These are phyloP conservation scores for Indicator maculatus DNA, from an alignment of 2,113 vertebrate species.

Conservation along the genomic window DNA sequence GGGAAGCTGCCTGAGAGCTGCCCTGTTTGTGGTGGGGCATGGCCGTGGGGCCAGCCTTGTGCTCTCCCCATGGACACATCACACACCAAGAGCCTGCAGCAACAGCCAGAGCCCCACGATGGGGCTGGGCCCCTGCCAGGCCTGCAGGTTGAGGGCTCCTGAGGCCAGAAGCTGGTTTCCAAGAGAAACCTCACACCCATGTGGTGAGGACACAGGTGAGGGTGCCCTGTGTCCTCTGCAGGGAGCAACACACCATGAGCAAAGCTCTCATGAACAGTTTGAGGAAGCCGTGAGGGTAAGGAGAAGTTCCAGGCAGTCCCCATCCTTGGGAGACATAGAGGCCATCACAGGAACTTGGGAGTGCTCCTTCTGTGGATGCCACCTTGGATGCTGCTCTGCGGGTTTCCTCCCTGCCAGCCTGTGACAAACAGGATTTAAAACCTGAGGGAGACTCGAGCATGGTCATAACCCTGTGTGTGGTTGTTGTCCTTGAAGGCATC, in stretches of 20 bases:
- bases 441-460: background rate
- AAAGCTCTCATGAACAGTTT: background rate
- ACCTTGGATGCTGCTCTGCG: accelerated
- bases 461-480: accelerated
- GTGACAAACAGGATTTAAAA: background rate
- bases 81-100: accelerated
- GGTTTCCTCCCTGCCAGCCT: background rate
- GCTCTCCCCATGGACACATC: accelerated
- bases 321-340: background rate
- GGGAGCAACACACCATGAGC: background rate
- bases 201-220: accelerated
- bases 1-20: background rate
- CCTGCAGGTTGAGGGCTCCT: background rate
- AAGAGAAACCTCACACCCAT: background rate
- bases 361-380: background rate
- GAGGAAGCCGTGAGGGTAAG: background rate
- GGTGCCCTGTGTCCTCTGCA: background rate
- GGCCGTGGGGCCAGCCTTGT: accelerated
- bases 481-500: accelerated
- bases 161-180: background rate
- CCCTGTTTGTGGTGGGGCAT: accelerated
- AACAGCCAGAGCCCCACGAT: background rate
- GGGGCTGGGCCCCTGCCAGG: background rate
- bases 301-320: background rate
- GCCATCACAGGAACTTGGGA: background rate